Conservation (phyloP, 1,140 invertebrate genomes). For the Rhagoletis pomonella region DNA sequence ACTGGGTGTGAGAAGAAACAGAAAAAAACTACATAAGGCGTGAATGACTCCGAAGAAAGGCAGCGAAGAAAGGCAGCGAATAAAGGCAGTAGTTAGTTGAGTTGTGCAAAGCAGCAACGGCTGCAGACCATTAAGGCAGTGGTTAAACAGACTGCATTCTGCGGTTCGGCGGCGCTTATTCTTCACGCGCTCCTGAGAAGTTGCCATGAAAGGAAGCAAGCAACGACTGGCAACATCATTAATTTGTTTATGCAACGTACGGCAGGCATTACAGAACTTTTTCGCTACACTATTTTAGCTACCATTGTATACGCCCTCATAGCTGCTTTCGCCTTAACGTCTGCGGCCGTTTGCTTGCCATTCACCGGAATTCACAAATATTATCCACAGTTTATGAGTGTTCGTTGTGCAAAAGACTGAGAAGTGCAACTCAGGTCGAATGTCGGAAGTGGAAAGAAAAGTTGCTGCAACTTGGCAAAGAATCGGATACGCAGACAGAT, state of each 20-base stretch:
- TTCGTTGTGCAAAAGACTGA: neutral
- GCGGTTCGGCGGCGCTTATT: too few relatives aligned
- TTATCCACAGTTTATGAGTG: constrained; percentile 37
- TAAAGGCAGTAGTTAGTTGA: too few relatives aligned
- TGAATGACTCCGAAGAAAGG: too few relatives aligned
- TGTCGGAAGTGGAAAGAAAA: neutral
- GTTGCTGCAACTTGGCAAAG: neutral
- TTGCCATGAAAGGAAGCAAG: neutral
- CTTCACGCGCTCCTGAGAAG: neutral
- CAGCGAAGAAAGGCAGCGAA: neutral
- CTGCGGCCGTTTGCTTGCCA: neutral
- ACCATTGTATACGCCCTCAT: neutral
- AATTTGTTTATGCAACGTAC: constrained; percentile 34
- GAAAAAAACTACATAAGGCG: neutral
- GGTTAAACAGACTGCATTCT: neutral
- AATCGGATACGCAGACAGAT: neutral
- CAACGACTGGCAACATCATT: constrained; percentile 26
- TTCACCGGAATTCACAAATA: constrained; percentile 22
- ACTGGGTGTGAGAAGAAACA: neutral
- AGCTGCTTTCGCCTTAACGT: neutral
- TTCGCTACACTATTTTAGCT: neutral
- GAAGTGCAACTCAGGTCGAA: neutral
- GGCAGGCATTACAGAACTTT: constrained; percentile 15
- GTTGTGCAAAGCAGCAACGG: neutral
- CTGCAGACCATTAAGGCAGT: neutral